Base-by-base conservation (phyloP, 2,888 invertebrate species). In the Callyntrura sp. region DNA sequence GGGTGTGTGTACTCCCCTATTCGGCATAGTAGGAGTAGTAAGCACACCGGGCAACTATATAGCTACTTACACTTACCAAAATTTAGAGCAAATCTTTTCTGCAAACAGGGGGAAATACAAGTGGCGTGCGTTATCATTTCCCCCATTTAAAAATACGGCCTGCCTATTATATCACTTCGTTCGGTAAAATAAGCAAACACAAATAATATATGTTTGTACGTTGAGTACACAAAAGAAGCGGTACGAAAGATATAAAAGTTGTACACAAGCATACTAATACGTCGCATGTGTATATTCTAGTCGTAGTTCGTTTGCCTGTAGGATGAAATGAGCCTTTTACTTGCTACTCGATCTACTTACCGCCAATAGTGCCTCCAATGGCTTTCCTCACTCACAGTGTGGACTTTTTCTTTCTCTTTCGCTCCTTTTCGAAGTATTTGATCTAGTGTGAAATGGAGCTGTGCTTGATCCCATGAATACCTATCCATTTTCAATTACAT, bases 401-500 rank as follows among this genome's bases (percentile, higher is more conserved):
- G n/a, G 14, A 25, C 28, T 73, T 45, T 20, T 9, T 45, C 70
- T 48, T 1, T 12, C 12, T 73, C 48, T 45, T 20, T 20, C 20
- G 35, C 35, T 17, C 12, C 43, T 1, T 17, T 68, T 51, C 45
- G 62, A 28, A 68, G 28, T 78, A 48, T 78, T 83, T 88, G 88
- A 88, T 84, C 84, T 79, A 55, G 73, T 89, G 84, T 85, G 84
- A 89, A 89, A 85, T 85, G 48, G 57, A 81, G 81, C 35, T 76
- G 51, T 76, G 79, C 57, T 28, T 57, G 57, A 79, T 79, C 60
- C 48, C 79, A 11, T 57, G 70, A 90, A 82, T 84, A 84, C 83
- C 90, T 83, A 87, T 90, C 83, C 83, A 48, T 86, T 87, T 87
- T 87, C 90, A 90, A 90, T 90, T 87, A 90, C 90, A 86, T 78